Evolutionary conservation across 1,140 invertebrate species (phyloP).

Genomic region (Cotesia vestalis): DNA sequence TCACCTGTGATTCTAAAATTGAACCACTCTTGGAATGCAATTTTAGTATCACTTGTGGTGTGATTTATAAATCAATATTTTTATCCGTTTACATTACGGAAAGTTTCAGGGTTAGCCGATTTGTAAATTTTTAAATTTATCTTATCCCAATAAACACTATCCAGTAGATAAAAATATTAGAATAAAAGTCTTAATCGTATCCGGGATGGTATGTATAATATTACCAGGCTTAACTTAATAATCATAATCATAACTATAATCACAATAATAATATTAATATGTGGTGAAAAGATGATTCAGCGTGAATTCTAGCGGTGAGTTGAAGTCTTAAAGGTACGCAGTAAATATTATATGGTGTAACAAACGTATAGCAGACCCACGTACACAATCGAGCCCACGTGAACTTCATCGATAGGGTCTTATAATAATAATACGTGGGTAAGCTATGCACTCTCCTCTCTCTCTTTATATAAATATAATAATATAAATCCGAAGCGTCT

Average conservation of each 20-base stretch:
- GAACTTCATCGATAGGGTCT: conserved; percentile 31
- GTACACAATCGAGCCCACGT: conserved; percentile 30
- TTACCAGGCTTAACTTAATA: neutral
- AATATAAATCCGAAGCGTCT: conserved; percentile 22
- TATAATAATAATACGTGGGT: conserved; percentile 33
- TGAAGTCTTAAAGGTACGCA: conserved; percentile 7
- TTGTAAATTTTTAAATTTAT: too few species aligned
- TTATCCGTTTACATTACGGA: neutral
- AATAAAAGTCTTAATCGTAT: conserved; percentile 7
- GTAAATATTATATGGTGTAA: conserved; percentile 28
- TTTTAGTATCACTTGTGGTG: too few species aligned
- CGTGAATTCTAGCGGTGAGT: conserved; percentile 22
- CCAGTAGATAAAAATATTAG: neutral
- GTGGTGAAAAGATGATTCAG: conserved; percentile 15
- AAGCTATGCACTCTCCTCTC: conserved; percentile 34
- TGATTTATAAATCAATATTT: neutral
- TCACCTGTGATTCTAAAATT: too few species aligned
- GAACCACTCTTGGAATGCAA: too few species aligned
- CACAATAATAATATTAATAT: neutral
- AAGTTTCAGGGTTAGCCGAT: too few species aligned
- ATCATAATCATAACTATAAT: too few species aligned
- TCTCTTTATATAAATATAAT: neutral
- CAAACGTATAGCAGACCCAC: conserved; percentile 17
- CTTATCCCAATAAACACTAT: neutral
- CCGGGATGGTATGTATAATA: neutral